phyloP scores from a whole-genome alignment of 2,113 vertebrate species.

The Ceyx margarethae region DNA sequence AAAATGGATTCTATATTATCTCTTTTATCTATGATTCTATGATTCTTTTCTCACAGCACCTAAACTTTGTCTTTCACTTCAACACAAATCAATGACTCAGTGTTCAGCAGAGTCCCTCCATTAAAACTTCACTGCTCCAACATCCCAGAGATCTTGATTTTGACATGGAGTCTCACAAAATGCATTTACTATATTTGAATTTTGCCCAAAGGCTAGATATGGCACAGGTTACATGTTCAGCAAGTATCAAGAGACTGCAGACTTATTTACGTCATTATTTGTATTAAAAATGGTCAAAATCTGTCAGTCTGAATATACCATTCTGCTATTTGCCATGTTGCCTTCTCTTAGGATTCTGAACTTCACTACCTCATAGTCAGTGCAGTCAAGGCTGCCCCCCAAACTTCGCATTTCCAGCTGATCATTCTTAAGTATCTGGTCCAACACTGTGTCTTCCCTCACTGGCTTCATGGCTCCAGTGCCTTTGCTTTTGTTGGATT shows the following conservation, averaged over 20 bases:
- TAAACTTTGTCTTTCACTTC: background rate
- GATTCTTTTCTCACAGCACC: background rate
- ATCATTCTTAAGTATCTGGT: background rate
- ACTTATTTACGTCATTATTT: background rate
- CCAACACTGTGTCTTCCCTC: background rate
- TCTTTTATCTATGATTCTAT: background rate
- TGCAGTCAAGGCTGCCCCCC: background rate
- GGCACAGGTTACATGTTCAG: background rate
- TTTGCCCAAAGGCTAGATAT: background rate
- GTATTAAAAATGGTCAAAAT: background rate
- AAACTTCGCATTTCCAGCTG: background rate
- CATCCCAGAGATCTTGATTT: background rate
- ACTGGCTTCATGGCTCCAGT: background rate
- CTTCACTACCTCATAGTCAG: background rate
- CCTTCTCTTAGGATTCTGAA: background rate
- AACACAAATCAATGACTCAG: background rate
- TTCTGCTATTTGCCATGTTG: background rate
- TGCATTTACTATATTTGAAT: background rate
- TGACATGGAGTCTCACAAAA: background rate
- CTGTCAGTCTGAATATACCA: background rate
- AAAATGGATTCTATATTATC: background rate
- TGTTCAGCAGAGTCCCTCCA: background rate
- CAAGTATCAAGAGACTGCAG: background rate
- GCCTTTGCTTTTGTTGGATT: background rate
- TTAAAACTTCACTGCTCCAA: background rate